phyloP scores from a whole-genome alignment of 2,797 vertebrate species.

The Onychomys torridus region DNA sequence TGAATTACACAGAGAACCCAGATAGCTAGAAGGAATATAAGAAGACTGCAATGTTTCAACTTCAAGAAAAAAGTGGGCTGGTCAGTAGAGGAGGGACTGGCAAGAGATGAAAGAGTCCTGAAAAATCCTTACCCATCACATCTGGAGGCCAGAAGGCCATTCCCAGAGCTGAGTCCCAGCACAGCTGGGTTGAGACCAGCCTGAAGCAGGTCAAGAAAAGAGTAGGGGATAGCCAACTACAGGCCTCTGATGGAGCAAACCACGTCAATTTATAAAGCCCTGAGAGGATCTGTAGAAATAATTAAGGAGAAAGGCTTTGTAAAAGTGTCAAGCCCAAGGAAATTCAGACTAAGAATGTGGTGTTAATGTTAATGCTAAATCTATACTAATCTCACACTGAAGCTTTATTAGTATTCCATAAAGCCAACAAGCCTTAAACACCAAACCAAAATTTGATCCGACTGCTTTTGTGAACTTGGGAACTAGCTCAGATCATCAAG shows the following conservation, averaged over 20 bases:
- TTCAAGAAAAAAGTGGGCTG: neutral
- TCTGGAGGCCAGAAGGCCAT: neutral
- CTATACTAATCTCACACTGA: neutral
- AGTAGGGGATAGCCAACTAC: neutral
- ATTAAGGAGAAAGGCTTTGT: neutral
- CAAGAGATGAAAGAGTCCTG: neutral
- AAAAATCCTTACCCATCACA: neutral
- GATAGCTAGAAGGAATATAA: neutral
- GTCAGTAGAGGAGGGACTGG: neutral
- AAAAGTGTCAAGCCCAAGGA: neutral
- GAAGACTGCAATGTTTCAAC: neutral
- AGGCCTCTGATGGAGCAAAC: neutral
- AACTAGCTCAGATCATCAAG: neutral
- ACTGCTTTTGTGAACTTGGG: neutral
- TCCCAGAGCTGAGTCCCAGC: neutral
- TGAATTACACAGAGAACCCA: neutral
- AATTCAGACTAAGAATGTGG: neutral
- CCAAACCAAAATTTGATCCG: conserved; percentile 41
- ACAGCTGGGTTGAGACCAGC: neutral
- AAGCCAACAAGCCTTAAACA: conserved; percentile 19
- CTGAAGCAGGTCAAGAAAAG: neutral
- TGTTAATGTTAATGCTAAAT: neutral
- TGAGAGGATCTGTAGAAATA: neutral
- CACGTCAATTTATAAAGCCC: neutral
- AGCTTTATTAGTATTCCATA: conserved; percentile 35